Base-by-base conservation (phyloP, 2,888 invertebrate genomes). In the Parnassius glacialis region DNA sequence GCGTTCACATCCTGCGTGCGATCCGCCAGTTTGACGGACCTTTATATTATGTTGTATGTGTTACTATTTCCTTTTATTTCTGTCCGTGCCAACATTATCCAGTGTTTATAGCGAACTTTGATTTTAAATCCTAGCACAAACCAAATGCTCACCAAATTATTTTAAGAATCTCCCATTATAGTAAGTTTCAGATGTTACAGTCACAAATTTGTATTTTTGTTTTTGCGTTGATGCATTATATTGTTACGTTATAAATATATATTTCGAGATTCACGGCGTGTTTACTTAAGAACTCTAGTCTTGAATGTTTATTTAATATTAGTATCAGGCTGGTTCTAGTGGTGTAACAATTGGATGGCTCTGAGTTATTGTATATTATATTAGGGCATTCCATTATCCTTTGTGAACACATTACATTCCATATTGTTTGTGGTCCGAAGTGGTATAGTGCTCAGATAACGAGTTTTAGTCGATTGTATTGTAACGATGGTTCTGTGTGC, bases 271-370 rank as follows among this genome's bases (percentile, higher is more conserved):
- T 85, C 83, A 80, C 81, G 89, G 84, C 89, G 84, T 82, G 79
- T 81, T 79, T 87, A 88, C 87, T 88, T 89, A 84, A 80, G 81
- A 83, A 79, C 79, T 90, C 90, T 90, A 90, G 90, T 90, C 90
- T 83, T 81, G 79, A 78, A 74, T 74, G 74, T 71, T 80, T 83
- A 79, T 81, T 82, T 83, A 79, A 79, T 78, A 76, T 80, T 75
- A 74, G 74, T 72, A 70, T 69, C 81, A 78, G 82, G 78, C 81
- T 81, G 77, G 80, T 78, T 76, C 78, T 77, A 76, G 66, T 70
- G 71, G 72, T 77, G 75, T 77, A 78, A 48, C 13, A 48, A 13
- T 48, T 78, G 60, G 57, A 43, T 63, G 55, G 64, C 58, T n/a
- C 34, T 16, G 56, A 56, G 61, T 59, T 68, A 55, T 55, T 64